Percentiles rank a stretch among this genome's conserved stretches.
Conservation (phyloP, 2,113 vertebrate genomes). For the Epinephelus lanceolatus region DNA sequence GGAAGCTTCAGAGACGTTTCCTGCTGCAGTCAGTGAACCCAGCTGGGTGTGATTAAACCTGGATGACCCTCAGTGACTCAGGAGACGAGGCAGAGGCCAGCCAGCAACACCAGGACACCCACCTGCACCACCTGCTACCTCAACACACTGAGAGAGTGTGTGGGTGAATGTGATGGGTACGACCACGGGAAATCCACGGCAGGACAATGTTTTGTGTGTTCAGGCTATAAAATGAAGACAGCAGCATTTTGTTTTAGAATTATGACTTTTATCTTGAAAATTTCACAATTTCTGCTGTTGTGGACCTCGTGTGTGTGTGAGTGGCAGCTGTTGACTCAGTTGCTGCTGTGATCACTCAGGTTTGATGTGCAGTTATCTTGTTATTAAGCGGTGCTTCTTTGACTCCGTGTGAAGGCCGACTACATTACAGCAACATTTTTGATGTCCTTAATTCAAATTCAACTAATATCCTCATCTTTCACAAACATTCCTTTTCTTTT, state of each 20-base stretch:
- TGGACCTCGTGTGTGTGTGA: too few relatives aligned
- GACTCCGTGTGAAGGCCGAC: background rate
- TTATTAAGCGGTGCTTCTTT: background rate
- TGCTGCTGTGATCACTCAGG: too few relatives aligned
- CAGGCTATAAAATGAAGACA: too few relatives aligned
- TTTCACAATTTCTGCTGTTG: too few relatives aligned
- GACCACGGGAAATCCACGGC: too few relatives aligned
- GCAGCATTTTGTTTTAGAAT: too few relatives aligned
- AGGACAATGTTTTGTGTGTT: too few relatives aligned
- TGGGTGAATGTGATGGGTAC: background rate
- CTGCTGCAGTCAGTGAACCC: conserved; percentile 33
- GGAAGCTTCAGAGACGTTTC: background rate
- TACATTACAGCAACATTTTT: background rate
- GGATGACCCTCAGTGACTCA: conserved; percentile 17
- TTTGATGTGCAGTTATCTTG: background rate
- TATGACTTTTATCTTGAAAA: too few relatives aligned
- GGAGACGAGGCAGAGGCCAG: conserved; percentile 24
- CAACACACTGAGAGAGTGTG: background rate
- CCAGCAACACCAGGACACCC: conserved; percentile 35
- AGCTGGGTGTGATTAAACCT: conserved; percentile 50
- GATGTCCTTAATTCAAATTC: background rate
- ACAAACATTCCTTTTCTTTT: background rate
- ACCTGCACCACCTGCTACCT: conserved; percentile 49
- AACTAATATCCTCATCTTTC: background rate
- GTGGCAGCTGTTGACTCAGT: too few relatives aligned